phyloP scores from a whole-genome alignment of 2,888 invertebrate genomes.

The Vesta saturnalis region DNA sequence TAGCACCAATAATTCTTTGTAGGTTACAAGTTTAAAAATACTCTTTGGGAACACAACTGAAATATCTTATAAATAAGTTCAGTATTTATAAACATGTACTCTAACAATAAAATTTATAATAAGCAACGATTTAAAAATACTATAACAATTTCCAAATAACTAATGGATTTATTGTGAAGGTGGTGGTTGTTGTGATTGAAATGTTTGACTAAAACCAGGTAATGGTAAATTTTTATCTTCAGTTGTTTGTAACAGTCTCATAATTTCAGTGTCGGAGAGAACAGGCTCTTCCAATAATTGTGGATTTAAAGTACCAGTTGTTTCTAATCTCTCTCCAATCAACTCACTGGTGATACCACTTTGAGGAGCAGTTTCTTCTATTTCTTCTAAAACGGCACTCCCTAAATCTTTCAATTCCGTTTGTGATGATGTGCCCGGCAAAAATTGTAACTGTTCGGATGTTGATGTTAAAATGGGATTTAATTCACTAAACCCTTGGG shows the following conservation, averaged over 20 bases:
- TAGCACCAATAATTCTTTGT: conserved; percentile 37
- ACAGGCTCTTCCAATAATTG: conserved; percentile 46
- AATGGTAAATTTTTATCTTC: conserved; percentile 59
- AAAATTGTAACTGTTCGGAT: conserved; percentile 40
- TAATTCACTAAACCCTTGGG: conserved; percentile 38
- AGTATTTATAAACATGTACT: conserved; percentile 36
- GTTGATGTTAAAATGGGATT: conserved; percentile 38
- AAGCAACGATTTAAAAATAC: conserved; percentile 35
- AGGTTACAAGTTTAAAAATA: conserved; percentile 37
- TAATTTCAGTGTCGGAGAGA: conserved; percentile 51
- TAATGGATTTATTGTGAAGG: conserved; percentile 34
- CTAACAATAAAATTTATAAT: conserved; percentile 33
- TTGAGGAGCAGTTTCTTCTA: conserved; percentile 43
- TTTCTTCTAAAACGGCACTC: conserved; percentile 51
- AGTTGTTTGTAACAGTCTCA: conserved; percentile 51
- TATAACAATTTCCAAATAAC: conserved; percentile 35
- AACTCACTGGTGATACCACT: conserved; percentile 17
- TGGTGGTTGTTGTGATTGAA: conserved; percentile 59
- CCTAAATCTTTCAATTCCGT: conserved; percentile 53
- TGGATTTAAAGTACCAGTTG: conserved; percentile 22
- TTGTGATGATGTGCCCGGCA: conserved; percentile 51
- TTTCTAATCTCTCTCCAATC: conserved; percentile 8
- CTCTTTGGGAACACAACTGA: conserved; percentile 40
- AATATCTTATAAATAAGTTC: conserved; percentile 36
- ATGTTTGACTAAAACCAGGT: conserved; percentile 64